A percentile compares a stretch with the other conserved stretches of the same genome.
phyloP scores from a whole-genome alignment of 2,797 vertebrate species.

The Scyliorhinus canicula region DNA sequence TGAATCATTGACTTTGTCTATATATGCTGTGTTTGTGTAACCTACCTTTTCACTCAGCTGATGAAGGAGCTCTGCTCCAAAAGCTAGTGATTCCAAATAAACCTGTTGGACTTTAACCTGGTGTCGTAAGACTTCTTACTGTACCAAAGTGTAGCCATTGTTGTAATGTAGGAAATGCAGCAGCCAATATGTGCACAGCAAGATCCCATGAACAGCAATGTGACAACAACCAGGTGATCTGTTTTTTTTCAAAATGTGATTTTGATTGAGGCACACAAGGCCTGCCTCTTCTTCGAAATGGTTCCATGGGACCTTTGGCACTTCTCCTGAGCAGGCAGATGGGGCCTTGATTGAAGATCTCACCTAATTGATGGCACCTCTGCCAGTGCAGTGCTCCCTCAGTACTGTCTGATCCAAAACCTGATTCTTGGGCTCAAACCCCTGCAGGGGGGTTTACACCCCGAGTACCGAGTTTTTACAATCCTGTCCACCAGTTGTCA shows the following conservation, averaged over 20 bases:
- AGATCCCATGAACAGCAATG: neutral
- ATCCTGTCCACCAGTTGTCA: too few relatives aligned
- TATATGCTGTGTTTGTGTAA: too few relatives aligned
- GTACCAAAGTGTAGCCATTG: neutral
- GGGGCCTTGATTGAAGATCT: neutral
- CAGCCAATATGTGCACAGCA: neutral
- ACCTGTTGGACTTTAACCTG: too few relatives aligned
- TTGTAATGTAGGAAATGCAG: neutral
- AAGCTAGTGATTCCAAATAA: too few relatives aligned
- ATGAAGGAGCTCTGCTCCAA: too few relatives aligned
- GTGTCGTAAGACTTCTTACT: too few relatives aligned
- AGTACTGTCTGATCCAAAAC: too few relatives aligned
- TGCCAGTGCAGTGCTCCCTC: neutral
- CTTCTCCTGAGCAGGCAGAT: too few relatives aligned
- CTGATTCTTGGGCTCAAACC: neutral
- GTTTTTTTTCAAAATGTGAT: neutral
- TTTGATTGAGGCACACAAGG: neutral
- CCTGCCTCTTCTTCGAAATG: too few relatives aligned
- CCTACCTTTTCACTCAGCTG: too few relatives aligned
- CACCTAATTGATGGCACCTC: neutral
- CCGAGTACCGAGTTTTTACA: neutral
- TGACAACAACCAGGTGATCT: too few relatives aligned
- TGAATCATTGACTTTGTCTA: too few relatives aligned
- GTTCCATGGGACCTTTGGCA: neutral
- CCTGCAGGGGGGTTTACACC: neutral